Percentiles rank a stretch among this genome's conserved stretches.
These are phyloP conservation scores for Aegypius monachus DNA, from an alignment of 2,113 vertebrate species.

Conservation along the genomic window DNA sequence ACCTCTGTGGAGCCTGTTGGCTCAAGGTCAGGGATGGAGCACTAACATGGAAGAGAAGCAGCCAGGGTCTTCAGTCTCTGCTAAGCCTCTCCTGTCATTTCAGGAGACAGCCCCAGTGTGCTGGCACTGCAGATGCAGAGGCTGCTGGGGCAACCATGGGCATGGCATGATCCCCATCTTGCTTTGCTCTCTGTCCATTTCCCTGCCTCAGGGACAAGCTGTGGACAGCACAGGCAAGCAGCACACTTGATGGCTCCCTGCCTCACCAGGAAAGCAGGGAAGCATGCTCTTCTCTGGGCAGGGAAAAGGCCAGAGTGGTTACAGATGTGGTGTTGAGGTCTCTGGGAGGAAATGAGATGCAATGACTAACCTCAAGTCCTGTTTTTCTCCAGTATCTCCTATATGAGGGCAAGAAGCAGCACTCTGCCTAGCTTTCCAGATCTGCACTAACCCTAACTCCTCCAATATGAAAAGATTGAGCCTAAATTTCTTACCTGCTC, in stretches of 20 bases:
- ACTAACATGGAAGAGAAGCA: background rate
- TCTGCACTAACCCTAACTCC: background rate
- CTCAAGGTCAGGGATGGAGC: background rate
- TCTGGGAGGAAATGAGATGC: background rate
- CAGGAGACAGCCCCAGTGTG: background rate
- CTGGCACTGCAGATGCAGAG: background rate
- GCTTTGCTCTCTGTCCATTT: background rate
- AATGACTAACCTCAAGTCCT: background rate
- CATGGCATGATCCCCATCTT: background rate
- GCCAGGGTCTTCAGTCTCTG: background rate
- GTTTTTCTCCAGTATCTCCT: background rate
- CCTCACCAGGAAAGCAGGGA: background rate
- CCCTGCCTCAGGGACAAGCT: background rate
- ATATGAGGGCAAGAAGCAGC: background rate
- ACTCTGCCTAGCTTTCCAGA: background rate
- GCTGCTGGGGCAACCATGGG: background rate
- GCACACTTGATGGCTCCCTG: background rate
- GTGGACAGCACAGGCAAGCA: background rate
- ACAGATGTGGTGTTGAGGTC: background rate
- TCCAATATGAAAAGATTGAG: background rate
- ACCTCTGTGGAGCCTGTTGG: background rate
- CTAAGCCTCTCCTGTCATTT: background rate
- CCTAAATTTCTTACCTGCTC: background rate
- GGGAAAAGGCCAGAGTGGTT: background rate
- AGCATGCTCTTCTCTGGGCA: background rate